Evolutionary conservation across 2,888 invertebrate genomes (phyloP).

Genomic region (Cryptus armator): DNA sequence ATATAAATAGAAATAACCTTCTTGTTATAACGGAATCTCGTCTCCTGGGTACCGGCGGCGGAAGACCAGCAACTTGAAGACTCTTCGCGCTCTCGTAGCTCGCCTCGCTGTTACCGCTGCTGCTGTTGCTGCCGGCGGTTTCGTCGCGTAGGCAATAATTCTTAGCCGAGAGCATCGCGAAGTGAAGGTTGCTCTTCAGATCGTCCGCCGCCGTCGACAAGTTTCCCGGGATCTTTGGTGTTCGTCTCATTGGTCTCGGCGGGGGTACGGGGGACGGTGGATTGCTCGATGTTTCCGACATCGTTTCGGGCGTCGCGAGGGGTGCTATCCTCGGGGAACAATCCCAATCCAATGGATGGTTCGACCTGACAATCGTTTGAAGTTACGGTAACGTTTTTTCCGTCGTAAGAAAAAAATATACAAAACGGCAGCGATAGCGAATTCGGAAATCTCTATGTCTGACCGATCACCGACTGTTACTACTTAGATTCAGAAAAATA

Average conservation of each 20-base stretch:
- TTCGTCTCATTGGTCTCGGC: slow-evolving; percentile 88
- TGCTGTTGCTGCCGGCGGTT: slow-evolving; percentile 79
- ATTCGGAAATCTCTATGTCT: neutral
- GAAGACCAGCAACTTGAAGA: slow-evolving; percentile 77
- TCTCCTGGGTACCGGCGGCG: slow-evolving; percentile 83
- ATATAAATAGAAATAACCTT: no score
- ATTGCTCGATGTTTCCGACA: slow-evolving; percentile 93
- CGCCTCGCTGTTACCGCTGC: slow-evolving; percentile 82
- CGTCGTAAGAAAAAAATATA: neutral
- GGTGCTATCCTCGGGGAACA: slow-evolving; percentile 88
- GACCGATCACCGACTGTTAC: slow-evolving; percentile 6
- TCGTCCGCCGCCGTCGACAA: slow-evolving; percentile 89
- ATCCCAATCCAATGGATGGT: slow-evolving; percentile 78
- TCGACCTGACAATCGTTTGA: slow-evolving; percentile 68
- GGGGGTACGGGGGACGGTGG: slow-evolving; percentile 89
- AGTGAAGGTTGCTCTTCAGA: slow-evolving; percentile 86
- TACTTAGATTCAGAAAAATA: neutral
- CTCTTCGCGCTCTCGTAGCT: slow-evolving; percentile 82
- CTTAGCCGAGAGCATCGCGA: slow-evolving; percentile 83
- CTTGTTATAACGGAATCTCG: slow-evolving; percentile 79
- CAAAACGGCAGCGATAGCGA: neutral
- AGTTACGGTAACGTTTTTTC: neutral
- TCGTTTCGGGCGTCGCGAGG: slow-evolving; percentile 92
- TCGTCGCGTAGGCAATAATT: slow-evolving; percentile 81
- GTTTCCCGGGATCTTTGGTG: slow-evolving; percentile 89